These are phyloP conservation scores for Myopa testacea DNA, from an alignment of 2,888 invertebrate genomes.

Conservation along the genomic window DNA sequence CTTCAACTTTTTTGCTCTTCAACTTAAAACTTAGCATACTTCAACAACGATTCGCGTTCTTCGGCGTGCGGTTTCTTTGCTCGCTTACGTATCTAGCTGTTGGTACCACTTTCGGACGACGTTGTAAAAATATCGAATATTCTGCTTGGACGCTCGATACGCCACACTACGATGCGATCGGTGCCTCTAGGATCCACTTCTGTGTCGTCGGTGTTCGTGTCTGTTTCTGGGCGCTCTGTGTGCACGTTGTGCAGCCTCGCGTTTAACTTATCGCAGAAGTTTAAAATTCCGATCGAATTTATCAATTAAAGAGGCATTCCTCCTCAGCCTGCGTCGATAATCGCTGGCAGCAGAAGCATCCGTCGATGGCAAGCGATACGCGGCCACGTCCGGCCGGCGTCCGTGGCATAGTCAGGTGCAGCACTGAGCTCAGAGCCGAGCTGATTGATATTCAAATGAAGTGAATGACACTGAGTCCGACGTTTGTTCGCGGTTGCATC, in stretches of 20 bases:
- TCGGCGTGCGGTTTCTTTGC: not conserved
- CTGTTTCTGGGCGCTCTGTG: not conserved
- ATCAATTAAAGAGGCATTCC: constrained; percentile 50
- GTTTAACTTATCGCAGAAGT: constrained; percentile 50
- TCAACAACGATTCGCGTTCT: too few relatives aligned
- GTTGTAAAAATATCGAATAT: not conserved
- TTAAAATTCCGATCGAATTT: constrained; percentile 51
- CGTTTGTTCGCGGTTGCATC: constrained; percentile 25
- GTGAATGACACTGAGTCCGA: constrained; percentile 47
- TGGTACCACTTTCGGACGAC: not conserved
- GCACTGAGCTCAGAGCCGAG: constrained; percentile 39
- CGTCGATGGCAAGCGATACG: not conserved
- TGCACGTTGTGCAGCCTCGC: constrained; percentile 38
- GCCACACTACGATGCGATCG: too few relatives aligned
- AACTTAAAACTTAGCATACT: too few relatives aligned
- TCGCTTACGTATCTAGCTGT: not conserved
- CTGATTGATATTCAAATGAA: constrained; percentile 51
- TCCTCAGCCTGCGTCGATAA: constrained; percentile 23
- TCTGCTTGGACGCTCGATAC: too few relatives aligned
- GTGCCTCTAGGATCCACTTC: too few relatives aligned
- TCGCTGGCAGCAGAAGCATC: constrained; percentile 16
- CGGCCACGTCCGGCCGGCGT: constrained; percentile 8
- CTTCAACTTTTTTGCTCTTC: too few relatives aligned
- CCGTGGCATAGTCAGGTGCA: constrained; percentile 37
- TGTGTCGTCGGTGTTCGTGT: not conserved